phyloP scores from a whole-genome alignment of 2,888 invertebrate species.

The Hymenopus coronatus region DNA sequence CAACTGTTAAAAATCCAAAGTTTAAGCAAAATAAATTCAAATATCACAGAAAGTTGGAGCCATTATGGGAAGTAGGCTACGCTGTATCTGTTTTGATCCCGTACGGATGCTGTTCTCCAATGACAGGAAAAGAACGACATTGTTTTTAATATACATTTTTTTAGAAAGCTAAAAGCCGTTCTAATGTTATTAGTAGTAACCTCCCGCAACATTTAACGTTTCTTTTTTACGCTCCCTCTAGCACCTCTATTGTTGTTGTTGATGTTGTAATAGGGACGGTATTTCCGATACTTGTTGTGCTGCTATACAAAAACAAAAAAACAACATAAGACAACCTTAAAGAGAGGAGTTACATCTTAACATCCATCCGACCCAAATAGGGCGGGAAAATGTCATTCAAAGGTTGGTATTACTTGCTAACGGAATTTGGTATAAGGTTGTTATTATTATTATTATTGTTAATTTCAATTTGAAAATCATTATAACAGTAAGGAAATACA shows the following conservation, averaged over 20 bases:
- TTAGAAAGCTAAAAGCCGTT: not conserved
- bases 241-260: not conserved
- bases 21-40: no score
- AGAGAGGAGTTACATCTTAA: not conserved
- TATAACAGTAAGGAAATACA: no score
- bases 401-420: not conserved
- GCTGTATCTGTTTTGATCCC: not conserved
- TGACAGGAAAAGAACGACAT: not conserved
- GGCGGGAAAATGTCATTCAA: not conserved
- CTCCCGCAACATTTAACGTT: not conserved
- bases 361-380: not conserved
- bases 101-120: not conserved
- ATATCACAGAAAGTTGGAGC: no score
- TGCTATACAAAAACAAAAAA: not conserved
- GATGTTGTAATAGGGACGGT: not conserved
- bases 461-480: no score
- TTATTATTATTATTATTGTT: no score
- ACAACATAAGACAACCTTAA: not conserved
- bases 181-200: not conserved
- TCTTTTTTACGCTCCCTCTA: not conserved
- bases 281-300: not conserved
- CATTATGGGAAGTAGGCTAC: not conserved
- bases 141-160: not conserved
- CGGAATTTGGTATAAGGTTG: not conserved
- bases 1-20: no score